Conservation (phyloP, 2,888 invertebrate genomes). For the Listrodromus nycthemerus region DNA sequence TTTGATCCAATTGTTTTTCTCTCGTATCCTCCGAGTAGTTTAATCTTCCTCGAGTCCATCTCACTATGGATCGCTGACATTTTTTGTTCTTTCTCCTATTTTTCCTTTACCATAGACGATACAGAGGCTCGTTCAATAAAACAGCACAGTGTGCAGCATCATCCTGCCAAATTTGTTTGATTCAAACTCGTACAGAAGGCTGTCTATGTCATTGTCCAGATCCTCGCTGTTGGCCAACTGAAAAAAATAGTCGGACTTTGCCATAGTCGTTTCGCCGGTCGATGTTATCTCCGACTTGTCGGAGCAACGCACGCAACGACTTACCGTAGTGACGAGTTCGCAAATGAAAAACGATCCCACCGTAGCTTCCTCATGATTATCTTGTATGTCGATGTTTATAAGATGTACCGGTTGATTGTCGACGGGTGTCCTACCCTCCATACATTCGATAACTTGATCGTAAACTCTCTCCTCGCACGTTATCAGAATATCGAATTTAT, state of each 20-base stretch:
- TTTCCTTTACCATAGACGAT: constrained; percentile 13
- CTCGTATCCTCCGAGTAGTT: constrained; percentile 5
- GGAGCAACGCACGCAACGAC: not conserved
- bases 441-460: constrained; percentile 98
- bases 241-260: constrained; percentile 71
- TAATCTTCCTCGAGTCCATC: not conserved
- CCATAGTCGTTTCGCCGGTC: not conserved
- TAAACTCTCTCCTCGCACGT: constrained; percentile 99
- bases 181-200: constrained; percentile 97
- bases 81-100: not conserved
- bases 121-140: constrained; percentile 92
- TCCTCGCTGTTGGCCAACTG: constrained; percentile 95
- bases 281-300: no score
- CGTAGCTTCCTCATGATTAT: constrained; percentile 99
- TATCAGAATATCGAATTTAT: constrained; percentile 97
- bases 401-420: constrained; percentile 97
- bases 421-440: constrained; percentile 92
- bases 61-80: not conserved
- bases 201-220: constrained; percentile 98
- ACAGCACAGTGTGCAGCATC: constrained; percentile 96
- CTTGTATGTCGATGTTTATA: constrained; percentile 99
- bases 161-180: constrained; percentile 92
- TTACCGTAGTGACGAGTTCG: constrained; percentile 96
- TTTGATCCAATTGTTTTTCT: constrained; percentile 17
- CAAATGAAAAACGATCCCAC: constrained; percentile 99